These are phyloP conservation scores for Oligia latruncula DNA, from an alignment of 2,888 invertebrate genomes.

Conservation along the genomic window DNA sequence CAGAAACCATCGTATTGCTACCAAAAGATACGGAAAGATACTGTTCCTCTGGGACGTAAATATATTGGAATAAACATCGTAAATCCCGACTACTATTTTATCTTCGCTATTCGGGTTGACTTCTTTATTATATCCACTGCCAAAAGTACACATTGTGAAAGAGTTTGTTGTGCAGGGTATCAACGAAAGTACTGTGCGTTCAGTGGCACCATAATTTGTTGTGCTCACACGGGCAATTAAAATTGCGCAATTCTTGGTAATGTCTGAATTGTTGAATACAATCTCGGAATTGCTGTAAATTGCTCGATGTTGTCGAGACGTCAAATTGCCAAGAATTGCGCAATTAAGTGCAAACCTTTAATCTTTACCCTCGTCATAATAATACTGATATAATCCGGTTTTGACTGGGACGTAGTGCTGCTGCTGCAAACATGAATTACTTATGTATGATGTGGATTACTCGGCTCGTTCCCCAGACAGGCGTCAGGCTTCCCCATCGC, in stretches of 20 bases:
- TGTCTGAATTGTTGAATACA: no score
- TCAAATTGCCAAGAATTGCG: no score
- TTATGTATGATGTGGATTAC: no score
- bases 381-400: no score
- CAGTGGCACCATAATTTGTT: neutral
- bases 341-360: no score
- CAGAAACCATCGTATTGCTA: conserved; percentile 21
- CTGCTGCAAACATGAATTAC: no score
- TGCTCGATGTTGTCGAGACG: no score
- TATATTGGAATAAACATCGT: conserved; percentile 61
- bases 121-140: conserved; percentile 33
- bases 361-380: no score
- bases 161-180: neutral
- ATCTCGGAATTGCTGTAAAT: no score
- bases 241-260: neutral
- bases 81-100: conserved; percentile 58
- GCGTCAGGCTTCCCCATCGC: no score
- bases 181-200: neutral
- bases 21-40: conserved; percentile 56
- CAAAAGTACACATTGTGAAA: conserved; percentile 18
- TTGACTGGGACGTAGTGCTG: no score
- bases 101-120: conserved; percentile 41
- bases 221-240: neutral
- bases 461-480: no score
- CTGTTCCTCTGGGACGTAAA: conserved; percentile 46